A percentile compares a stretch with the other conserved stretches of the same genome.
phyloP scores from a whole-genome alignment of 2,888 invertebrate species.

The Amblyteles armatorius region DNA sequence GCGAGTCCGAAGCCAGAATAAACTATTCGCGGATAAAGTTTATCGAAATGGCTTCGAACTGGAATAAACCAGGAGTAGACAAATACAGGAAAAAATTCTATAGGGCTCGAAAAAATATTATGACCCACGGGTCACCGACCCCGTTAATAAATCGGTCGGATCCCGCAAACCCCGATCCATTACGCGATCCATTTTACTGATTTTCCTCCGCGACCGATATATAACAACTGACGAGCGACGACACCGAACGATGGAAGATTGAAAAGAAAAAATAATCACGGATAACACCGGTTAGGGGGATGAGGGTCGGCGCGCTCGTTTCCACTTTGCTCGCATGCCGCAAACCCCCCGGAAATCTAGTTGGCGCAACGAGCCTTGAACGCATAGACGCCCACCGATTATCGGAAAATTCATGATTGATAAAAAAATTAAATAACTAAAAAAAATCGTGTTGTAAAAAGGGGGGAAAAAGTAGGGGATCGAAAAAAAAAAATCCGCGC shows the following conservation, averaged over 20 bases:
- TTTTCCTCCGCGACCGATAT: not conserved
- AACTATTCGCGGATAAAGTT: slow-evolving; percentile 28
- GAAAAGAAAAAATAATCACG: slow-evolving; percentile 44
- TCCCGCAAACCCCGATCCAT: not conserved
- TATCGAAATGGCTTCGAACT: slow-evolving; percentile 37
- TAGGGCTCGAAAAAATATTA: not conserved
- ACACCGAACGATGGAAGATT: slow-evolving; percentile 58
- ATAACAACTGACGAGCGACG: slow-evolving; percentile 38
- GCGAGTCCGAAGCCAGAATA: slow-evolving; percentile 22
- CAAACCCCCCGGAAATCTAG: slow-evolving; percentile 18
- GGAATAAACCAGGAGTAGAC: slow-evolving; percentile 32
- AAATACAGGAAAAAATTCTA: slow-evolving; percentile 1
- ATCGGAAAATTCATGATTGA: slow-evolving; percentile 69
- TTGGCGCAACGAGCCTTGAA: slow-evolving; percentile 32
- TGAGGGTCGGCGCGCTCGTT: slow-evolving; percentile 34
- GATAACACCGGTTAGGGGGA: slow-evolving; percentile 43
- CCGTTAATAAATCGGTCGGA: slow-evolving; percentile 1
- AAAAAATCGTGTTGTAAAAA: not conserved
- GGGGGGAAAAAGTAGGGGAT: slow-evolving; percentile 35
- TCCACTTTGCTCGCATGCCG: not conserved
- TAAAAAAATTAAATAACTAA: slow-evolving; percentile 39
- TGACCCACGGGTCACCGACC: not conserved
- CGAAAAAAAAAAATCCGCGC: slow-evolving; percentile 66
- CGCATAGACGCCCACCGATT: slow-evolving; percentile 60
- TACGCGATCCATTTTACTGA: slow-evolving; percentile 7